phyloP scores from a whole-genome alignment of 1,140 invertebrate genomes.

The Zaprionus africanus region DNA sequence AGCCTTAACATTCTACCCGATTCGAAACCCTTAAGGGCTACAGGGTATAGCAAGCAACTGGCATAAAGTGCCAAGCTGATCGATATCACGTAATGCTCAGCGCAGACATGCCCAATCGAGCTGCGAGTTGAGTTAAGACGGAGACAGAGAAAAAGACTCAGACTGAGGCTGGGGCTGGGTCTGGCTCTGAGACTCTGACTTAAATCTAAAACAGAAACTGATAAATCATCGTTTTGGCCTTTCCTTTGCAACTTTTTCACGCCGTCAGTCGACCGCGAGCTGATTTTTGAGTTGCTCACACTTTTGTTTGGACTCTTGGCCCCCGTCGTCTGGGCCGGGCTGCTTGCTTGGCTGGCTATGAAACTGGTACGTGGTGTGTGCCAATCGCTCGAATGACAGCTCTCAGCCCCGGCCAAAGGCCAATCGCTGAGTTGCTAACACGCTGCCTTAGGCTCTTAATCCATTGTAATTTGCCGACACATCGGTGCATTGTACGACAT shows the following conservation, averaged over 20 bases:
- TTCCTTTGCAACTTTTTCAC: conserved; percentile 49
- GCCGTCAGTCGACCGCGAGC: conserved; percentile 17
- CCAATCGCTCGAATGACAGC: conserved; percentile 37
- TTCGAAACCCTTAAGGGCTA: neutral
- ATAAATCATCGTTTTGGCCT: conserved; percentile 59
- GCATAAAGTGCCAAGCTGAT: conserved; percentile 41
- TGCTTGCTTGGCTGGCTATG: neutral
- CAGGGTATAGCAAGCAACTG: conserved; percentile 12
- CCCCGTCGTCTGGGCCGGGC: neutral
- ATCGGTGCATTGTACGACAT: neutral
- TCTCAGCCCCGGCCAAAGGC: conserved; percentile 19
- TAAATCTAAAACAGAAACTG: conserved; percentile 27
- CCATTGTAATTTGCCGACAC: conserved; percentile 6
- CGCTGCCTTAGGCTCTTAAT: conserved; percentile 10
- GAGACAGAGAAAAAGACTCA: conserved; percentile 1
- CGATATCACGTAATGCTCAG: conserved; percentile 58
- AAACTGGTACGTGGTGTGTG: conserved; percentile 34
- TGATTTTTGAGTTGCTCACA: conserved; percentile 16
- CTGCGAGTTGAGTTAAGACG: neutral
- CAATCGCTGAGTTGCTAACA: conserved; percentile 15
- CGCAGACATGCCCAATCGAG: conserved; percentile 1
- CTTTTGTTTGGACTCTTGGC: conserved; percentile 25
- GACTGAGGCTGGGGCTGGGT: neutral
- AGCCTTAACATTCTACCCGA: neutral
- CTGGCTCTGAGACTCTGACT: neutral